Evolutionary conservation across 2,888 invertebrate species (phyloP).

Genomic region (Dermolepida albohirtum): DNA sequence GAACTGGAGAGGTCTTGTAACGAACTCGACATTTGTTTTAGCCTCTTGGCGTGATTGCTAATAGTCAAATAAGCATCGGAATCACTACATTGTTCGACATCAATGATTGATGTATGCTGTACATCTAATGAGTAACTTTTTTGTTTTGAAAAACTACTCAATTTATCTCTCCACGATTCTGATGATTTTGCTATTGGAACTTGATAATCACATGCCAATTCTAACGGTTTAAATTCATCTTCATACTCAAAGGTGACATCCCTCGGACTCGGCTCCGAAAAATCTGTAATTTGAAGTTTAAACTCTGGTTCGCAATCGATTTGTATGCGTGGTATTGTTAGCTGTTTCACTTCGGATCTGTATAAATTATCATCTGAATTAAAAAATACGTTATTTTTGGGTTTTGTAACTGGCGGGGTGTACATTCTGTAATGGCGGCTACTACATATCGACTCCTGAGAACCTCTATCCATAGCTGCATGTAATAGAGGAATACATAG

Average conservation of each 20-base stretch:
- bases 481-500: conserved; percentile 52
- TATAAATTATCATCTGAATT: conserved; percentile 64
- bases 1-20: conserved; percentile 64
- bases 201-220: conserved; percentile 18
- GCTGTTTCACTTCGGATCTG: conserved; percentile 59
- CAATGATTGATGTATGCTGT: conserved; percentile 53
- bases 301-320: conserved; percentile 60
- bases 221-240: conserved; percentile 45
- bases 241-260: conserved; percentile 65
- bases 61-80: conserved; percentile 47
- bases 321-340: conserved; percentile 62
- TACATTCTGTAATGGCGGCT: conserved; percentile 56
- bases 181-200: conserved; percentile 36
- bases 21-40: conserved; percentile 58
- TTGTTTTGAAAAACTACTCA: conserved; percentile 57
- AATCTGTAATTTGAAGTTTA: conserved; percentile 63
- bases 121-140: conserved; percentile 62
- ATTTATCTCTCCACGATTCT: conserved; percentile 54
- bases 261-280: conserved; percentile 62
- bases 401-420: conserved; percentile 61
- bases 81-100: conserved; percentile 55
- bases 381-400: conserved; percentile 63
- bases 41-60: conserved; percentile 56
- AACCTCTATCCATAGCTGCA: conserved; percentile 63
- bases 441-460: conserved; percentile 61